Evolutionary conservation across 2,113 vertebrate species (phyloP).

Genomic region (Cyanoliseus patagonus): DNA sequence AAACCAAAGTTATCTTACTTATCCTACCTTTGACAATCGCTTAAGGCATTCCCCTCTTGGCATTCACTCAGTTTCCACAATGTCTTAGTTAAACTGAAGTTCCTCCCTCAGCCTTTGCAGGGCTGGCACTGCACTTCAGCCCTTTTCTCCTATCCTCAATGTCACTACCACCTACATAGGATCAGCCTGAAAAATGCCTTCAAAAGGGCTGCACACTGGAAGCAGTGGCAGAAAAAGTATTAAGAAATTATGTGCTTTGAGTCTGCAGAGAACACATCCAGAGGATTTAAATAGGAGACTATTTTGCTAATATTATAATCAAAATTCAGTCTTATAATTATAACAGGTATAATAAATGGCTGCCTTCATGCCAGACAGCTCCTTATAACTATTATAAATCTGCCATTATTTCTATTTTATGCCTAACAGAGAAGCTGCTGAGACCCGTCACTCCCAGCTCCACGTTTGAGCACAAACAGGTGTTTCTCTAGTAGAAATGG

Average conservation of each 20-base stretch:
- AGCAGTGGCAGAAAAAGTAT: neutral
- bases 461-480: neutral
- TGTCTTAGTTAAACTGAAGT: neutral
- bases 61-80: neutral
- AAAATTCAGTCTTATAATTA: constrained; percentile 7
- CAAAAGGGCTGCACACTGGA: neutral
- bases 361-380: neutral
- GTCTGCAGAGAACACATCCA: neutral
- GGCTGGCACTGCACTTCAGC: neutral
- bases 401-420: neutral
- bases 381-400: neutral
- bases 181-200: neutral
- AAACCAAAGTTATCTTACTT: neutral
- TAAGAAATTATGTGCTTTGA: accelerated
- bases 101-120: neutral
- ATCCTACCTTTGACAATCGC: neutral
- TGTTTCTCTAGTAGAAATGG: neutral
- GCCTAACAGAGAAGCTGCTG: neutral
- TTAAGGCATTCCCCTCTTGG: neutral
- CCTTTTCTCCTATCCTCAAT: neutral
- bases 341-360: neutral
- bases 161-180: neutral
- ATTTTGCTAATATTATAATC: neutral
- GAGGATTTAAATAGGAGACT: neutral
- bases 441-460: neutral